Evolutionary conservation across 2,888 invertebrate species (phyloP), one percentile per base, ranked within the genome.

Genomic region (Synergus itoensis): DNA sequence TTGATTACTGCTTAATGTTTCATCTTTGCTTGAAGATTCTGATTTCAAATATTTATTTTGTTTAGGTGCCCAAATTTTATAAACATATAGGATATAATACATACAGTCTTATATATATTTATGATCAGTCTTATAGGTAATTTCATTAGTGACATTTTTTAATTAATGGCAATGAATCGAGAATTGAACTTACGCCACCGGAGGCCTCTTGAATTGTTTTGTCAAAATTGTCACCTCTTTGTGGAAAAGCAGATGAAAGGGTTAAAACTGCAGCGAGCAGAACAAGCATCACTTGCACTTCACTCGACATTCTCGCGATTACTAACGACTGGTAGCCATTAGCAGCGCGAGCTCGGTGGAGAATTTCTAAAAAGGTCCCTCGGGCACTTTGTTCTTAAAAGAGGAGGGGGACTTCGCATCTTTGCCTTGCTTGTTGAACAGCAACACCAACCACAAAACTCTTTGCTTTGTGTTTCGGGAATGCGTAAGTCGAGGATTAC

Each of bases 271-370:
- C 80, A 76, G 84, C 14, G 18, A 81, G 81, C 80, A 84, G 78
- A 53, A 85, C 77, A 67, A 84, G 76, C 69, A 86, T 60, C 60
- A 83, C 83, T 77, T 83, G 82, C 76, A 85, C 85, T 78, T 84
- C 79, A 80, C 81, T 43, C 87, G 86, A 84, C 89, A 89, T 89
- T 89, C 86, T 87, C 81, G 76, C 64, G 73, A 81, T 84, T 79
- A 89, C 89, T 89, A 77, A 80, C 80, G 80, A 79, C 79, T 69
- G 64, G 76, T 79, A 78, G 77, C 77, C 77, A 77, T 84, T 77
- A 77, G 77, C 79, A 12, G 78, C 79, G 79, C 28, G 28, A 48
- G 62, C 63, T 40, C 64, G 77, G 43, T 65, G n/a, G 36, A 36
- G 73, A 73, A 73, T 73, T 80, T 80, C 69, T 76, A 36, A 76